These are phyloP conservation scores for Zeuzera pyrina DNA, from an alignment of 2,888 invertebrate genomes.

Conservation along the genomic window DNA sequence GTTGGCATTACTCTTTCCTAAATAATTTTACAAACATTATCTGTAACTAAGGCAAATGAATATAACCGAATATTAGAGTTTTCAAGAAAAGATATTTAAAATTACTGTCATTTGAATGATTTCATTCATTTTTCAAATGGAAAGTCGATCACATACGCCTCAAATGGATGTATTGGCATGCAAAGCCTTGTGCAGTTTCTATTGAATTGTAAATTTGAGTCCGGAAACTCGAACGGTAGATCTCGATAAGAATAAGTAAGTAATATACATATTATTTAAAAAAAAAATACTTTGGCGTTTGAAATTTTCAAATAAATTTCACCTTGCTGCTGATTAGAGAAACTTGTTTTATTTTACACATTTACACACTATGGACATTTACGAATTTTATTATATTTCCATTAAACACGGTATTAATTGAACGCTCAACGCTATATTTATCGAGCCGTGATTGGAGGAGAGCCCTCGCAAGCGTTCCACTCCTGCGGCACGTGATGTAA, in stretches of 20 bases:
- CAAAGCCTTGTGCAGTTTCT: constrained; percentile 67
- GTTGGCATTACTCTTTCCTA: constrained; percentile 7
- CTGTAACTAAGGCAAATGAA: not conserved
- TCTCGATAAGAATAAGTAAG: constrained; percentile 34
- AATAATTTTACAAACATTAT: not conserved
- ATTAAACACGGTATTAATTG: constrained; percentile 25
- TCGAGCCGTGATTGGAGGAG: constrained; percentile 46
- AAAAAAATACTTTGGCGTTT: too few species aligned
- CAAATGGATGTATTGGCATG: constrained; percentile 68
- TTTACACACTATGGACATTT: constrained; percentile 12
- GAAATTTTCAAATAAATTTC: too few species aligned
- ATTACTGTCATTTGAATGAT: constrained; percentile 48
- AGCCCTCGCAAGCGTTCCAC: constrained; percentile 46
- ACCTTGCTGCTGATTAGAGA: too few species aligned
- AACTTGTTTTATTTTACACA: too few species aligned
- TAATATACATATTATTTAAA: too few species aligned
- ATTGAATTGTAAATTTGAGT: constrained; percentile 68
- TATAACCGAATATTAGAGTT: too few species aligned
- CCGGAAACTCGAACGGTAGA: constrained; percentile 50
- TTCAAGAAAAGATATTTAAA: not conserved
- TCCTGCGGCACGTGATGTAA: constrained; percentile 52
- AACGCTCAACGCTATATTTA: constrained; percentile 37
- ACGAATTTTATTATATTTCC: constrained; percentile 1
- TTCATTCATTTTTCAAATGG: constrained; percentile 64
- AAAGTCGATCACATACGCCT: constrained; percentile 62